Evolutionary conservation across 1,140 invertebrate genomes (phyloP).

Genomic region (Drosophila sproati): DNA sequence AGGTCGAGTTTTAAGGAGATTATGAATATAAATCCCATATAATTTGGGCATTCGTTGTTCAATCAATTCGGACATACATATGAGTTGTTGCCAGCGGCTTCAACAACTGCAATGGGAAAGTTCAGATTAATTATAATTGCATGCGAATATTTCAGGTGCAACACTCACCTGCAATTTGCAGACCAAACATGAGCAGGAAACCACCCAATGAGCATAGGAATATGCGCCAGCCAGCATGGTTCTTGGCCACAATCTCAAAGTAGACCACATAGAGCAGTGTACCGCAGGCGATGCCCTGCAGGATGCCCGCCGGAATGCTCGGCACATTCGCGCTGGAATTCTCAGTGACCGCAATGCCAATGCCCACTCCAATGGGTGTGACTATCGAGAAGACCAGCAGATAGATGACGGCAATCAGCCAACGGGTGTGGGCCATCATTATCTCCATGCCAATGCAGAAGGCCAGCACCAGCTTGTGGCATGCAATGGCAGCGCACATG

Average conservation of each 20-base stretch:
- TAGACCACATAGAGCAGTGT: slow-evolving; percentile 96
- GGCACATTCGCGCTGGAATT: slow-evolving; percentile 86
- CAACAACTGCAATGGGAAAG: slow-evolving; percentile 46
- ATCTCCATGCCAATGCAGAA: slow-evolving; percentile 93
- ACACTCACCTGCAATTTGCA: slow-evolving; percentile 90
- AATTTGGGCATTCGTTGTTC: neutral
- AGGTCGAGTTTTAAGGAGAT: too few species aligned
- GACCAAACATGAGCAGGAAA: slow-evolving; percentile 90
- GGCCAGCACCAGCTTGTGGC: slow-evolving; percentile 95
- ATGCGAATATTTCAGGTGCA: too few species aligned
- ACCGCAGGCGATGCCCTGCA: slow-evolving; percentile 85
- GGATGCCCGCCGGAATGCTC: slow-evolving; percentile 86
- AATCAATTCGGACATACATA: slow-evolving; percentile 35
- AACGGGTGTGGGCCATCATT: slow-evolving; percentile 88
- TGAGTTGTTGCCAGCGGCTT: slow-evolving; percentile 49
- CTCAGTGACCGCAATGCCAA: slow-evolving; percentile 88
- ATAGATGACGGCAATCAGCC: slow-evolving; percentile 87
- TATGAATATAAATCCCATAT: too few species aligned
- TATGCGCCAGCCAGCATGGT: slow-evolving; percentile 90
- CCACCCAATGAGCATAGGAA: slow-evolving; percentile 89
- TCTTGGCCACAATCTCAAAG: slow-evolving; percentile 93
- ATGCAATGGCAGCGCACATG: slow-evolving; percentile 91
- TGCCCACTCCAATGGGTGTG: slow-evolving; percentile 91
- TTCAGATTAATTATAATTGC: neutral
- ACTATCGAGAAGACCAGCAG: slow-evolving; percentile 91